Evolutionary conservation across 2,888 invertebrate genomes (phyloP).

Genomic region (Zygothrica quintamaculata): DNA sequence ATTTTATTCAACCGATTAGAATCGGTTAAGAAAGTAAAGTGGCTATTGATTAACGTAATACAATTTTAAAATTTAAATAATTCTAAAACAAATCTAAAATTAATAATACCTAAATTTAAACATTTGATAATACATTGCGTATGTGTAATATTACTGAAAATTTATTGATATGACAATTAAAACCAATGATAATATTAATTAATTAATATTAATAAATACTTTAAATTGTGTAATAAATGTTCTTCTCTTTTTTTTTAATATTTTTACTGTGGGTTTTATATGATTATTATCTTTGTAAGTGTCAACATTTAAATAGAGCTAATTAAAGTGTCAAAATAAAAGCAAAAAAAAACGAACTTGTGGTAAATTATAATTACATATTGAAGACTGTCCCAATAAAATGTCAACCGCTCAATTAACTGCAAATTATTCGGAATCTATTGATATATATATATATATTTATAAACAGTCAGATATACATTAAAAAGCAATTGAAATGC

Average conservation of each 20-base stretch:
- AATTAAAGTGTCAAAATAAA: constrained; percentile 37
- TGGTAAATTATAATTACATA: constrained; percentile 23
- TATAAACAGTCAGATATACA: constrained; percentile 24
- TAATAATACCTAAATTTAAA: background rate
- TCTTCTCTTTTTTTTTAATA: background rate
- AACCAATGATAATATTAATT: no score
- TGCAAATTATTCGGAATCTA: constrained; percentile 26
- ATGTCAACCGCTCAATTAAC: constrained; percentile 35
- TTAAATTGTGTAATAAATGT: background rate
- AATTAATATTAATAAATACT: no score
- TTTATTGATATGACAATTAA: no score
- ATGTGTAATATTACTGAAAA: constrained; percentile 10
- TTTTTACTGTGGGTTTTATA: no score
- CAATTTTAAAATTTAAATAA: background rate
- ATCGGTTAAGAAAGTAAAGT: constrained; percentile 11
- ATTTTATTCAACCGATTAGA: constrained; percentile 40
- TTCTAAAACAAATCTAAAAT: background rate
- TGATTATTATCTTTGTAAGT: no score
- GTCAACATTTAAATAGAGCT: constrained; percentile 17
- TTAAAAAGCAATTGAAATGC: constrained; percentile 72
- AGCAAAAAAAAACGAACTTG: constrained; percentile 31
- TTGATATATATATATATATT: constrained; percentile 12
- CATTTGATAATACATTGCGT: constrained; percentile 11
- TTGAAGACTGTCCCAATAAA: constrained; percentile 19
- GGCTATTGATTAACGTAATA: constrained; percentile 23